A percentile compares a stretch with the other conserved stretches of the same genome.
These are phyloP conservation scores for Phymastichus coffea DNA, from an alignment of 1,140 invertebrate species.

Conservation along the genomic window DNA sequence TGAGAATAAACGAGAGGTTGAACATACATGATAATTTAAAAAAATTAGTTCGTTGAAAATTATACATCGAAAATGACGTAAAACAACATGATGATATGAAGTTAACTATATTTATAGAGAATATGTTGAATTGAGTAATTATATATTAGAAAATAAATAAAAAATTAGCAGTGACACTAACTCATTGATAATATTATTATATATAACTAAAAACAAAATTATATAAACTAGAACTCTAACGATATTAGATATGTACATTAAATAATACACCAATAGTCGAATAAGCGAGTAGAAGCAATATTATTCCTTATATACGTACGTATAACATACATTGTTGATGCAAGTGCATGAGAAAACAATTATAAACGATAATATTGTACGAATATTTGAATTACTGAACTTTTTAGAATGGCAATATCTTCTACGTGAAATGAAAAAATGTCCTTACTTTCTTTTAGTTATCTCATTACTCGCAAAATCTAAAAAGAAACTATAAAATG, in stretches of 20 bases:
- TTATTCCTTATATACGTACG: constrained; percentile 18
- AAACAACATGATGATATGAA: constrained; percentile 36
- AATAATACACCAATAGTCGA: constrained; percentile 20
- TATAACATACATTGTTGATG: not conserved
- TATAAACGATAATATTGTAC: too few species aligned
- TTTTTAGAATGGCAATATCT: too few species aligned
- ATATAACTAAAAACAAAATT: constrained; percentile 25
- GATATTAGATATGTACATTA: constrained; percentile 28
- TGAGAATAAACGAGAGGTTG: not conserved
- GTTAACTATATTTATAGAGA: constrained; percentile 57
- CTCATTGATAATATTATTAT: constrained; percentile 26
- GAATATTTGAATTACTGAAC: too few species aligned
- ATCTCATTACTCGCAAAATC: too few species aligned
- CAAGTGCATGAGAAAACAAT: not conserved
- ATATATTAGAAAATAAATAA: constrained; percentile 32
- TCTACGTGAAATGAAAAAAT: too few species aligned
- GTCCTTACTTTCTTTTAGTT: too few species aligned
- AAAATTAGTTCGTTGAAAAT: not conserved
- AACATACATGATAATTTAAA: not conserved
- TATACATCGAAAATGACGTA: constrained; percentile 16
- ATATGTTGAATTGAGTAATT: constrained; percentile 44
- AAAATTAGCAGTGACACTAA: constrained; percentile 22
- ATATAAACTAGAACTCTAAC: too few species aligned
- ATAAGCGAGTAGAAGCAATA: constrained; percentile 38
- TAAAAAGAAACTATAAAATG: too few species aligned